These are phyloP conservation scores for Amphimallon solstitiale DNA, from an alignment of 2,888 invertebrate genomes.

Conservation along the genomic window DNA sequence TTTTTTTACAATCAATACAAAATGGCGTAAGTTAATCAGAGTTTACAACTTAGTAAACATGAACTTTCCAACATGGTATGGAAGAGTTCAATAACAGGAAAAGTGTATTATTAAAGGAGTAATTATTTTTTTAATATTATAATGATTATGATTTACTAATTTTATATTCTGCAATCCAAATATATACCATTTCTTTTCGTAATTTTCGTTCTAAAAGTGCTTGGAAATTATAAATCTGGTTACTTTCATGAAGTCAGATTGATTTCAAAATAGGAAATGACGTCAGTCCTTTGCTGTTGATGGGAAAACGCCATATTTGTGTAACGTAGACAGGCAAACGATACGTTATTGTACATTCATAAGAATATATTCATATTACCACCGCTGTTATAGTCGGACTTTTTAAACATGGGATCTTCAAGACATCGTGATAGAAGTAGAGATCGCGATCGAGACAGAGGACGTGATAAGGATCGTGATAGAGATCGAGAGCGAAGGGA, in stretches of 20 bases:
- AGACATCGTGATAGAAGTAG: slow-evolving; percentile 67
- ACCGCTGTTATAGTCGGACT: not conserved
- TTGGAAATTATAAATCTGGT: not conserved
- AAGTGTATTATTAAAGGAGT: not conserved
- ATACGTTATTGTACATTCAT: not conserved
- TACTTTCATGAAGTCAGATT: not conserved
- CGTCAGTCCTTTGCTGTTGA: not conserved
- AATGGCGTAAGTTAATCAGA: too few relatives aligned
- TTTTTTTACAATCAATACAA: slow-evolving; percentile 25
- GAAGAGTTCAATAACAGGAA: not conserved
- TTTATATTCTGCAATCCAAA: not conserved
- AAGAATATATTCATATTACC: not conserved
- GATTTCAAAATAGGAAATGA: slow-evolving; percentile 7
- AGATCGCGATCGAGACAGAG: slow-evolving; percentile 55
- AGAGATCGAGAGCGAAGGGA: slow-evolving; percentile 50
- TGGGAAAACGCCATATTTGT: slow-evolving; percentile 11
- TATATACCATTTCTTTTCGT: not conserved
- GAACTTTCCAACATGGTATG: not conserved
- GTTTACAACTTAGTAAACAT: too few relatives aligned
- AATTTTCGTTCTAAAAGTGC: not conserved
- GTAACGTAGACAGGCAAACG: not conserved
- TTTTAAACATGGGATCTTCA: slow-evolving; percentile 65
- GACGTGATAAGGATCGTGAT: slow-evolving; percentile 45
- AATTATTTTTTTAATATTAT: too few relatives aligned
- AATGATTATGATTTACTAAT: too few relatives aligned